Conservation (phyloP, 2,113 vertebrate genomes). For the Pleuronectes platessa region DNA sequence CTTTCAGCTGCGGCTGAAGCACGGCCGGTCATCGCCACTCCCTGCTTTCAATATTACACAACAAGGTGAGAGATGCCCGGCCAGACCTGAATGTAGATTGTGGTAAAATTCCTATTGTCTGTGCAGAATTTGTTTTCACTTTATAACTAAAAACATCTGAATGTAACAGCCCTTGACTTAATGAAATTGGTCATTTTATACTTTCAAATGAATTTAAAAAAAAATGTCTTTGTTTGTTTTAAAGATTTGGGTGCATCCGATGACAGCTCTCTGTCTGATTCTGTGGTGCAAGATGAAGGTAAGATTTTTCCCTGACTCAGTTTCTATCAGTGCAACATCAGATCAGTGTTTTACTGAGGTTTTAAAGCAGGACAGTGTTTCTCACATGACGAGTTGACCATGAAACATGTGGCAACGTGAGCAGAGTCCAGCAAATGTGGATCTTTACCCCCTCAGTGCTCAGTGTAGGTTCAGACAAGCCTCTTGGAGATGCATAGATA, state of each 20-base stretch:
- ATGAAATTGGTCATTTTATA: background rate
- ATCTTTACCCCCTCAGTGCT: background rate
- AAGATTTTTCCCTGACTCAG: constrained; percentile 15
- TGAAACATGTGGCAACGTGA: background rate
- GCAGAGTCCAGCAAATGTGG: background rate
- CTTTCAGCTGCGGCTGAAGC: constrained; percentile 79
- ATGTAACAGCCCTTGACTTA: background rate
- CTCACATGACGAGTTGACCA: background rate
- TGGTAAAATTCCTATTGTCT: background rate
- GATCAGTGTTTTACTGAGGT: background rate
- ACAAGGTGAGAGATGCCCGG: constrained; percentile 56
- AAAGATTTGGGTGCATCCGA: constrained; percentile 85
- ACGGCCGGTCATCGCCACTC: constrained; percentile 72
- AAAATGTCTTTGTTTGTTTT: constrained; percentile 13
- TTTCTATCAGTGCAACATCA: too few relatives aligned
- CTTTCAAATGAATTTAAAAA: background rate
- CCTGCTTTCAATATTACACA: constrained; percentile 68
- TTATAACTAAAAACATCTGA: background rate
- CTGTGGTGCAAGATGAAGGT: constrained; percentile 87
- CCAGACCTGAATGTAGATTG: background rate
- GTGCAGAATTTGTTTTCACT: background rate
- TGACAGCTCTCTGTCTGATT: constrained; percentile 88
- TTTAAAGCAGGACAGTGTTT: constrained; percentile 4
- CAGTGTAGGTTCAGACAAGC: constrained; percentile 1
- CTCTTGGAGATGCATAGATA: background rate